Evolutionary conservation across 2,797 vertebrate genomes (phyloP), one percentile per base, ranked within the genome.

Genomic region (Euphonia xanthogaster): DNA sequence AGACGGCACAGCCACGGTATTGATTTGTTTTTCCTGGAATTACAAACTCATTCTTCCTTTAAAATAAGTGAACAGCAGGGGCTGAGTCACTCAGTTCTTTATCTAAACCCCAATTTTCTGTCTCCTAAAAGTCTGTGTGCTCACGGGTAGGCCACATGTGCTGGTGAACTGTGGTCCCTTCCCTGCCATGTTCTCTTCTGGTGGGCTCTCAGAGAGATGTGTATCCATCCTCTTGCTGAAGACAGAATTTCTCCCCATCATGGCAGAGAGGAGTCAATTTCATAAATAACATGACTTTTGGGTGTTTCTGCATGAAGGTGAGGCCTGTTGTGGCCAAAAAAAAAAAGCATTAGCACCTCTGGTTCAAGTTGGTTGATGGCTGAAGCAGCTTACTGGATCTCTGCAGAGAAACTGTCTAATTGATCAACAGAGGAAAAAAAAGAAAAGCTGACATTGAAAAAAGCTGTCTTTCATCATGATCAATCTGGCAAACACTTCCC

Each of bases 1-100:
- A 79, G 67, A 45, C 0, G 0, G 60, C 45, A 58, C 27, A 71
- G 60, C 40, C 67, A n/a, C 3, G 6, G 10, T 65, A 94, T 94
- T 89, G 89, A 94, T 96, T 92, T 82, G 28, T 57, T 87, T 85
- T 67, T 86, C 70, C 82, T 68, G 58, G 42, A 93, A 81, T 83
- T 68, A 58, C 40, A 91, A 78, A 55, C 31, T 50, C 19, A 27
- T 86, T 82, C 61, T 66, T 92, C 63, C 45, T 44, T 60, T 78
- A 40, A 84, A 87, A 75, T 78, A 13, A 70, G 44, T 11, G 23
- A 60, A 51, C 1, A 1, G 35, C 39, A 33, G 23, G 28, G 23
- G 8, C 74, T 78, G 74, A n/a, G 8, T 66, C 31, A 68, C 28
- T 40, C 37, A 27, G 8, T 65, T 78, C 0, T 0, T 58, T 28